A percentile compares a stretch with the other conserved stretches of the same genome.
phyloP scores from a whole-genome alignment of 2,797 vertebrate genomes.

The Pempheris klunzingeri region DNA sequence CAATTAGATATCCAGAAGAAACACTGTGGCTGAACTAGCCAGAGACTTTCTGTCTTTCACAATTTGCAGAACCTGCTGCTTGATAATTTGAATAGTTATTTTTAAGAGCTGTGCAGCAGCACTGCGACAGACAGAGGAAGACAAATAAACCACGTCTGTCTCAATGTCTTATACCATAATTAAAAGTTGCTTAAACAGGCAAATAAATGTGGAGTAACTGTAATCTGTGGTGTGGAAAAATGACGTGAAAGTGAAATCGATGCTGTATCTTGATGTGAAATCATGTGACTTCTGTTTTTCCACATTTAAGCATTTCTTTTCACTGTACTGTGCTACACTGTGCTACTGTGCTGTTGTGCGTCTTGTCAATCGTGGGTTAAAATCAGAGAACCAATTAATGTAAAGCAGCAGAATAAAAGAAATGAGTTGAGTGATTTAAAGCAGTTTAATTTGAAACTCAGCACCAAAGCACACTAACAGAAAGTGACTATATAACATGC shows the following conservation, averaged over 20 bases:
- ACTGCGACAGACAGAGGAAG: slow-evolving; percentile 8
- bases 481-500: slow-evolving; percentile 21
- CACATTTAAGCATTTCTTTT: background rate
- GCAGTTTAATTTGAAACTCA: background rate
- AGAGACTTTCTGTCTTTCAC: background rate
- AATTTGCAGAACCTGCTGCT: slow-evolving; percentile 45
- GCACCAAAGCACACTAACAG: background rate
- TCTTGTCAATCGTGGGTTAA: background rate
- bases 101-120: slow-evolving; percentile 53
- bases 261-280: slow-evolving; percentile 41
- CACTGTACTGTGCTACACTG: background rate
- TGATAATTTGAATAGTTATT: slow-evolving; percentile 62
- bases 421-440: background rate
- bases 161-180: background rate
- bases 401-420: slow-evolving; percentile 11
- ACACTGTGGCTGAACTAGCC: slow-evolving; percentile 9
- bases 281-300: slow-evolving; percentile 51
- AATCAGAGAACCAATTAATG: background rate
- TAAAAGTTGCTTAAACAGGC: background rate
- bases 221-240: background rate
- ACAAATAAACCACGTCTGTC: background rate
- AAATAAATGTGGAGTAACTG: background rate
- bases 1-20: background rate
- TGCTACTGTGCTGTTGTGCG: background rate
- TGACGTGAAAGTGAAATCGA: slow-evolving; percentile 36